These are phyloP conservation scores for Luperina testacea DNA, from an alignment of 2,888 invertebrate genomes.

Conservation along the genomic window DNA sequence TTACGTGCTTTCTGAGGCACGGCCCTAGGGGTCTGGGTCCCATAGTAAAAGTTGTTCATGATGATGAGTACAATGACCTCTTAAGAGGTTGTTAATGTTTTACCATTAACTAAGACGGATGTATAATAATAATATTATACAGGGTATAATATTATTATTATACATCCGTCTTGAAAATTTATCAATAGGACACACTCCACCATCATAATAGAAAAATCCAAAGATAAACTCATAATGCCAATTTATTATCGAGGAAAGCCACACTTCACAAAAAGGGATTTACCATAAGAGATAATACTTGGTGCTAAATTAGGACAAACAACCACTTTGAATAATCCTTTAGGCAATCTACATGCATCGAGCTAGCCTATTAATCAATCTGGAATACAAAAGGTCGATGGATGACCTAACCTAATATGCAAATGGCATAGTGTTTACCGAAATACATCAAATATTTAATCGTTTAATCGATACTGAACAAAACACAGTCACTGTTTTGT, in stretches of 20 bases:
- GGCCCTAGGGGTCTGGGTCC: no score
- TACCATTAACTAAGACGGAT: no score
- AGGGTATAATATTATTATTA: not conserved
- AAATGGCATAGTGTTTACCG: not conserved
- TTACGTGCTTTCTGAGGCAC: no score
- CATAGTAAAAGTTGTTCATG: no score
- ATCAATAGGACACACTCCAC: not conserved
- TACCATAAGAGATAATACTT: conserved; percentile 1
- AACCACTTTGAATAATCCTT: not conserved
- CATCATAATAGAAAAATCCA: not conserved
- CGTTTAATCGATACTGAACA: not conserved
- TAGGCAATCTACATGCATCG: not conserved
- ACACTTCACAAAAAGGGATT: not conserved
- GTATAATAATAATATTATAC: not conserved
- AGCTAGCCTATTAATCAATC: not conserved
- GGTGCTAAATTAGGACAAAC: not conserved
- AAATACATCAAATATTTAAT: not conserved
- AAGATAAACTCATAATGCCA: not conserved
- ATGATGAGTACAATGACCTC: no score
- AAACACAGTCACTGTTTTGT: not conserved
- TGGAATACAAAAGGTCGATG: not conserved
- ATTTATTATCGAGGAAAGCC: not conserved
- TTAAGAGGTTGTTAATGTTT: no score
- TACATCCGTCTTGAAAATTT: not conserved
- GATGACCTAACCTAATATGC: not conserved